Base-by-base conservation (phyloP, 30 jellyfish, hydroid and myxozoan species). In the Aurelia sp. region DNA sequence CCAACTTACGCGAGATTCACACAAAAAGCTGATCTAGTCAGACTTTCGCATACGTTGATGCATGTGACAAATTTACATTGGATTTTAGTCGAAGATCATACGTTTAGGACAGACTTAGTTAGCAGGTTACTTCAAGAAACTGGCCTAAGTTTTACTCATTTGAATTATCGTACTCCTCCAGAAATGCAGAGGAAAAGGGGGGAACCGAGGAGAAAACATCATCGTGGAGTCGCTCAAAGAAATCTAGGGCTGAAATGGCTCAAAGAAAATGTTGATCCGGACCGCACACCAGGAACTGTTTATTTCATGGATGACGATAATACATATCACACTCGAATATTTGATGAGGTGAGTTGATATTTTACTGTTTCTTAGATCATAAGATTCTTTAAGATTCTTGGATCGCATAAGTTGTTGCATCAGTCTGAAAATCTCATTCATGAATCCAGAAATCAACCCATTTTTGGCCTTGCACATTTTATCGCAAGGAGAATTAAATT, bases 251-350 rank as follows among this genome's bases (percentile, higher is more conserved):
- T 96, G 53, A 83, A 84, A 61, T 96, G 99, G 99, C 52, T 96
- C 50, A 82, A 97, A 30, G 97, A 87, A 19, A 96, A 96, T 70
- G 82, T 96, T 52, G 92, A 96, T 27, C 86, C 97, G 13, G 96
- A 82, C 64, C 85, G 81, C 58, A 94, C 99, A 22, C 97, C 97
- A 50, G 99, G 99, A 6, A 91, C 80, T 10, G 96, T 96, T 51
- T 96, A 90, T 80, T 96, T 96, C 63, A 96, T 96, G 99, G 99
- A 96, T 66, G 99, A 96, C 68, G 99, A 96, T 70, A 96, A 96
- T 78, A 96, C 99, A 8, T 96, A 96, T 74, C 98, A 91, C 68
- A 82, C 84, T 44, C 82, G 63, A 13, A 76, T 96, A 6, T 96
- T 96, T 71, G 99, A 96, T 63, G 97, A 91, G 94, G 99, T 96